Evolutionary conservation across 2,113 vertebrate genomes (phyloP), one percentile per base, ranked within the genome.

Genomic region (Actenoides lindsayi): DNA sequence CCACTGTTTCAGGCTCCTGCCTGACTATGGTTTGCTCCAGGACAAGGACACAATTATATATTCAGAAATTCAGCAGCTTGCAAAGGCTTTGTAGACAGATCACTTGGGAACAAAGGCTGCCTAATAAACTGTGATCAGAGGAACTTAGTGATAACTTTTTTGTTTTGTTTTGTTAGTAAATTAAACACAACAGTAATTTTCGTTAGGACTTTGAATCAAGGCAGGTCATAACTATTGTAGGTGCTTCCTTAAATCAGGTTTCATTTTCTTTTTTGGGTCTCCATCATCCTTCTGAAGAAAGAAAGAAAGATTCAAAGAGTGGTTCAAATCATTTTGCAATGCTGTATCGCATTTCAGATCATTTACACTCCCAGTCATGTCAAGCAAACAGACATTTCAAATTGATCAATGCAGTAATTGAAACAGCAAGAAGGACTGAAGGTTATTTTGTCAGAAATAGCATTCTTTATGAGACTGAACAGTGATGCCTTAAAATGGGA

Each of bases 401-500:
- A 89, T 79, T 87, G 94, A 71, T 93, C 96, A 94, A 27, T 79
- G 80, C 74, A 84, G 77, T 95, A 95, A 93, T 39, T 91, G 74
- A 96, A 96, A 90, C 33, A 92, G 88, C 87, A 91, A 95, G 80
- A 89, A 81, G 63, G 91, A 91, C 70, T 78, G 63, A 60, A 84
- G 39, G 86, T 77, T 64, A 75, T 95, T 95, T 89, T 93, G 85
- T 92, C 90, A 94, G 95, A 84, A 93, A 71, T 21, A 83, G 59
- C 0, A 1, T 78, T 78, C 93, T 93, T 97, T 96, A 96, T 92
- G 85, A 97, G 90, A 93, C 86, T 69, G 70, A 97, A 97, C 92
- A 97, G 93, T 83, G 93, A 95, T 97, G 95, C 73, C 92, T 96
- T 97, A 81, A 96, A 96, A 96, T 95, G 88, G 92, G 89, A 96